These are phyloP conservation scores for Nibea coibor DNA, from an alignment of 2,113 vertebrate genomes.

Conservation along the genomic window DNA sequence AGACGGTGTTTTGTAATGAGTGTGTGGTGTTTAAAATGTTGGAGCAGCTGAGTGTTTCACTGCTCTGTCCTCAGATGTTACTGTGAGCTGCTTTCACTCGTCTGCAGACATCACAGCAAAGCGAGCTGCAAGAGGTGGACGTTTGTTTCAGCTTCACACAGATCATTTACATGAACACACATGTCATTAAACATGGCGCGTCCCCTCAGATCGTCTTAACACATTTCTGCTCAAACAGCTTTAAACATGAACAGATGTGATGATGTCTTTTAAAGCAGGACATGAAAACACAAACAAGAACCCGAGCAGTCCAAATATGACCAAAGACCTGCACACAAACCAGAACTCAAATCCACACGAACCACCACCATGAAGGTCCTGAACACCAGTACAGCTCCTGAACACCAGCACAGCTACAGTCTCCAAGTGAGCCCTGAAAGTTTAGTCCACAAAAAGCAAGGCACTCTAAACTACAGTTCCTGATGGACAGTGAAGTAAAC, in stretches of 20 bases:
- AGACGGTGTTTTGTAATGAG: no score
- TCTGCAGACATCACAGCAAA: not conserved
- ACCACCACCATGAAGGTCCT: slow-evolving; percentile 59
- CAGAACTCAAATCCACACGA: slow-evolving; percentile 34
- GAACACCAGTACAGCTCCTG: slow-evolving; percentile 39
- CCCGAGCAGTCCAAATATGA: not conserved
- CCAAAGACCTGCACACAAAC: slow-evolving; percentile 5
- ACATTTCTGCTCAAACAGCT: not conserved
- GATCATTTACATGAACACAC: not conserved
- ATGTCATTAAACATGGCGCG: not conserved
- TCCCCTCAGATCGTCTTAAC: not conserved
- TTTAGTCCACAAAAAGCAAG: no score
- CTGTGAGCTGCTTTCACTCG: not conserved
- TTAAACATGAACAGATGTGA: slow-evolving; percentile 3
- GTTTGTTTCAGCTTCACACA: not conserved
- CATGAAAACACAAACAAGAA: slow-evolving; percentile 2
- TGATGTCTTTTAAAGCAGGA: not conserved
- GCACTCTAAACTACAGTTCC: no score
- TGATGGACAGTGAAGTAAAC: no score
- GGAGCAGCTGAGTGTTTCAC: no score
- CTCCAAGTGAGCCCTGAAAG: not conserved
- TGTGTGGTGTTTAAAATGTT: no score
- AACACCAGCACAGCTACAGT: slow-evolving; percentile 54
- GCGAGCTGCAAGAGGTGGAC: not conserved
- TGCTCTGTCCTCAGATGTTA: not conserved